Evolutionary conservation across 1,140 invertebrate genomes (phyloP), one percentile per base, ranked within the genome.

Genomic region (Trichonephila inaurata): DNA sequence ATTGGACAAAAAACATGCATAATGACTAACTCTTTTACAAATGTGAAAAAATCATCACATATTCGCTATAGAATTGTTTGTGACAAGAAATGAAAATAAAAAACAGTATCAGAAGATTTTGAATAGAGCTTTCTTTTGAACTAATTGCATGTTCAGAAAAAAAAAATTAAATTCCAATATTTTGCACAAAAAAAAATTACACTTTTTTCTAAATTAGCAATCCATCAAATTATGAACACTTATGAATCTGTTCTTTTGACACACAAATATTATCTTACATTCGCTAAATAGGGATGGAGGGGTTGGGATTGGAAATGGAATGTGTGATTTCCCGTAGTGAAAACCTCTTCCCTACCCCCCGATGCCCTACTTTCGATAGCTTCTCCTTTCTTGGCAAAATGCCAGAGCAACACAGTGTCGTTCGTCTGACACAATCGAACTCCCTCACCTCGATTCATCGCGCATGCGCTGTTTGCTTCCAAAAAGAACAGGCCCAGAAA

Each of bases 401-500:
- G 90, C 90, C 90, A 92, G 19, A 62, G 90, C 90, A 92, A 92
- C 81, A 92, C 90, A 69, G 87, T 82, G 89, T 91, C 89, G 77
- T 69, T 85, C 90, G 90, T 92, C 90, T 92, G 81, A 69, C 90
- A 85, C 90, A 92, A 92, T 85, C 90, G 89, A 90, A 90, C 69
- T 61, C 89, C 64, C 72, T 82, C 89, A 90, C 89, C 89, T 90
- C 89, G 69, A 81, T 81, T 28, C 58, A 90, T 33, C 33, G 40
- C 77, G 90, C 90, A 92, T 92, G 90, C 90, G 90, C 90, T 21
- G 16, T 33, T 19, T n/a, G 33, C 21, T 88, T 88, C 58, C 88
- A 51, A 61, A 62, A 69, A 58, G 61, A 28, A 87, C 19, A 16
- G 28, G n/a, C 85, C 85, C 58, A 61, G 44, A 28, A 86, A 61